Conservation (phyloP, 1,140 invertebrate genomes). For the Temnothorax nylanderi region DNA sequence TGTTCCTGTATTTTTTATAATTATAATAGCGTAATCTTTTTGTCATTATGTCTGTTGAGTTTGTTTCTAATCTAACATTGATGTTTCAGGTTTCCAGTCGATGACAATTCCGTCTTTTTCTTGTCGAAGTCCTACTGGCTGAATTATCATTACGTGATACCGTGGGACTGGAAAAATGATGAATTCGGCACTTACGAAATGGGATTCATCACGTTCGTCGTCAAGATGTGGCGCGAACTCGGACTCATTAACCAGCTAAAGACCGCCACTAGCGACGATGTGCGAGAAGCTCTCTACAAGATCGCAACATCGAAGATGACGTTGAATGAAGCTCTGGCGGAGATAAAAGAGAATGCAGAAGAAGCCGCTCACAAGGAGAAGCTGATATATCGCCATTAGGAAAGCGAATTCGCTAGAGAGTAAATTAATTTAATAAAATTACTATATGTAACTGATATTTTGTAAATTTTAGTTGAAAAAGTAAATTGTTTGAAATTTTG, state of each 20-base stretch:
- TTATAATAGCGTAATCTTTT: neutral
- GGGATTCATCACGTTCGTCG: slow-evolving; percentile 88
- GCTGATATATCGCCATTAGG: slow-evolving; percentile 73
- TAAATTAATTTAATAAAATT: neutral
- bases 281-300: slow-evolving; percentile 87
- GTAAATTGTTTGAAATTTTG: neutral
- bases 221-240: slow-evolving; percentile 89
- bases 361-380: slow-evolving; percentile 66
- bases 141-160: slow-evolving; percentile 91
- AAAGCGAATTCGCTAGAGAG: neutral
- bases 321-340: slow-evolving; percentile 59
- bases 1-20: neutral
- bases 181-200: slow-evolving; percentile 91
- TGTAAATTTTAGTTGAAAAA: neutral
- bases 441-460: neutral
- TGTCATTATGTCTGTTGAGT: neutral
- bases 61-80: neutral
- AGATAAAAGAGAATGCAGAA: slow-evolving; percentile 72
- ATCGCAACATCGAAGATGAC: slow-evolving; percentile 71
- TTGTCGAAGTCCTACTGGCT: slow-evolving; percentile 91
- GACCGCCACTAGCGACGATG: slow-evolving; percentile 87
- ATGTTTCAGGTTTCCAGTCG: slow-evolving; percentile 88
- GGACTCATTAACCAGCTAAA: slow-evolving; percentile 88
- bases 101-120: slow-evolving; percentile 91
- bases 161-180: slow-evolving; percentile 91